Evolutionary conservation across 2,888 invertebrate genomes (phyloP), one percentile per base, ranked within the genome.

Genomic region (Scaptomyza tumidula): DNA sequence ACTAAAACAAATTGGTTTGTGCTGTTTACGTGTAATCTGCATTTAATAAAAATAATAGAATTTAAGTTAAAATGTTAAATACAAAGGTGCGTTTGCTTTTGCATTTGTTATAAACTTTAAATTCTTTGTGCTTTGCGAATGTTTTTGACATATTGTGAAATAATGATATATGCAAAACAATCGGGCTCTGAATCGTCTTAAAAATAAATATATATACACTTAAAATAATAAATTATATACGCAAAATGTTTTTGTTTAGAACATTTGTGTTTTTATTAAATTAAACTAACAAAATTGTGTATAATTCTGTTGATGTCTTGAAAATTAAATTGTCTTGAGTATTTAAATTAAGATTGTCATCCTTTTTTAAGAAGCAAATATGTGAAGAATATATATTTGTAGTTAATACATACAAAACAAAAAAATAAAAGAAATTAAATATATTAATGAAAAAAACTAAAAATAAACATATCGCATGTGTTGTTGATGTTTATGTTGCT

Each of bases 1-100:
- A 29, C 43, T 64, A 53, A 59, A 70, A 65, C 59, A 75, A 70
- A 59, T 55, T 66, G 39, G 37, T 59, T 59, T 50, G 77, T 77
- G 74, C 77, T 45, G 52, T 55, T 67, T 72, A 14, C 6, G 52
- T 60, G 43, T 9, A 10, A 48, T 37, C 52, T 53, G 55, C 60
- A 35, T 71, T 46, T 75, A 27, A 29, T 39, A 35, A 31, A 35
- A 44, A 46, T 33, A 19, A 31, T 37, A 35, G 31, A 27, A 44
- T 24, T 24, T 24, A 3, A 24, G 5, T 14, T 52, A 55, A 55
- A 31, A 46, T 54, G 39, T 31, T 37, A 53, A 48, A 41, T 43
- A 64, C 45, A 61, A 31, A 46, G 14, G 31, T 59, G 13, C 37
- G 14, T 13, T 14, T 29, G 29, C 19, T 10, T 11, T 59, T 29